These are phyloP conservation scores for Anolis carolinensis DNA, from an alignment of 2,113 vertebrate genomes.

Conservation along the genomic window DNA sequence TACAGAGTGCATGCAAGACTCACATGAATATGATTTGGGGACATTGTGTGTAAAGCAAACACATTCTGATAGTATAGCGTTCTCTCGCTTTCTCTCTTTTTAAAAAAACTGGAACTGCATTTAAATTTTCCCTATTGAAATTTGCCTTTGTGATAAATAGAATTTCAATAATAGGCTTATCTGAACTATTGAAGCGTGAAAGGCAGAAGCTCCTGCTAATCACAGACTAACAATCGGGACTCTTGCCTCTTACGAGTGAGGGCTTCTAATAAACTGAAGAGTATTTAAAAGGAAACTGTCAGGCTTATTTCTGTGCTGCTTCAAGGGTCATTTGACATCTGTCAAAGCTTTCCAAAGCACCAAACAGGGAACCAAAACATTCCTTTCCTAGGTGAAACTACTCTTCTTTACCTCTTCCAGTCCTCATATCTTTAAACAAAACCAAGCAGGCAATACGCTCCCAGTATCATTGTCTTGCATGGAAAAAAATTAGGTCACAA, in stretches of 20 bases:
- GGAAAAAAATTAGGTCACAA: not conserved
- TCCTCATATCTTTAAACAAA: not conserved
- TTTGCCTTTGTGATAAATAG: conserved; percentile 31
- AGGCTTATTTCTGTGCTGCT: conserved; percentile 28
- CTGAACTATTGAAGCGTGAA: conserved; percentile 32
- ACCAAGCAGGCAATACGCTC: conserved; percentile 14
- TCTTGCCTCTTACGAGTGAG: conserved; percentile 22
- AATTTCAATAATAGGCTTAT: conserved; percentile 44
- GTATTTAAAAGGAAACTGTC: not conserved
- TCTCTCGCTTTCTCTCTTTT: not conserved
- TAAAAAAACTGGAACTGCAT: not conserved
- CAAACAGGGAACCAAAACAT: not conserved
- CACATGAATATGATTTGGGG: not conserved
- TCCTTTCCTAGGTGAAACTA: not conserved
- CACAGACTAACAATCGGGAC: conserved; percentile 41
- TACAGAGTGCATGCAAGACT: not conserved
- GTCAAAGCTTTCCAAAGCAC: conserved; percentile 27
- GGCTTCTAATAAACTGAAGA: conserved; percentile 15
- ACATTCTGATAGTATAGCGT: not conserved
- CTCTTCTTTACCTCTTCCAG: not conserved
- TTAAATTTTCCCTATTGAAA: conserved; percentile 43
- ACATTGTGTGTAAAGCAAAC: conserved; percentile 11
- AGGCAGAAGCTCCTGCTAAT: conserved; percentile 34
- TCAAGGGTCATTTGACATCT: conserved; percentile 27
- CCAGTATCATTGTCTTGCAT: conserved; percentile 4